Percentiles rank a stretch among this genome's conserved stretches.
These are phyloP conservation scores for Bellardia pandia DNA, from an alignment of 2,888 invertebrate species.

Conservation along the genomic window DNA sequence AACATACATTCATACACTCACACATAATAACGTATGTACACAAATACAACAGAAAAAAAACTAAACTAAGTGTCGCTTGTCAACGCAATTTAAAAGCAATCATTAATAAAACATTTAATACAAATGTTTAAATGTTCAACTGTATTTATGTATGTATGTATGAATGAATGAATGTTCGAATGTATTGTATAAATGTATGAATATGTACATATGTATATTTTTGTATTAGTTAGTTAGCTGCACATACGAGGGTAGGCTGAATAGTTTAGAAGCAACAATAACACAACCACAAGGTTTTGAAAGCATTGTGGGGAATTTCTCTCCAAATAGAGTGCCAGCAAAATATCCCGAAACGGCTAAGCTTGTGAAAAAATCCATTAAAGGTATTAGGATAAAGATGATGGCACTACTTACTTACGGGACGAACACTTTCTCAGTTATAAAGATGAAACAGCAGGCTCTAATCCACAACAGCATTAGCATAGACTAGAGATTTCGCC, in stretches of 20 bases:
- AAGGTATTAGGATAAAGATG: no score
- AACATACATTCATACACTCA: conserved; percentile 2
- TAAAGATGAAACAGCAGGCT: no score
- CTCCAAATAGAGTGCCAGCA: no score
- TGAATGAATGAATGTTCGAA: conserved; percentile 28
- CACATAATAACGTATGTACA: not conserved
- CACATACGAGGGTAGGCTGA: not conserved
- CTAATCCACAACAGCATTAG: no score
- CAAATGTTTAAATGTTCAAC: conserved; percentile 63
- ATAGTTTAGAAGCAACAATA: not conserved
- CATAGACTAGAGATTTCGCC: no score
- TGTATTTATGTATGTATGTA: conserved; percentile 26
- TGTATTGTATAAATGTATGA: conserved; percentile 5
- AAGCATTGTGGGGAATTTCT: no score
- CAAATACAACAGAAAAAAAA: conserved; percentile 38
- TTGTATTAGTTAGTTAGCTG: conserved; percentile 7
- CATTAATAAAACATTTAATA: conserved; percentile 79
- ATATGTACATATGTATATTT: not conserved
- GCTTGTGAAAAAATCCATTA: no score
- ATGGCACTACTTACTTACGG: no score
- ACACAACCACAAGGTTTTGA: no score
- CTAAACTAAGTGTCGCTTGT: conserved; percentile 75
- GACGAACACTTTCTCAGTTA: no score
- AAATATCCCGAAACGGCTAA: no score
- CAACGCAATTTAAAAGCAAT: conserved; percentile 82